phyloP scores from a whole-genome alignment of 2,113 vertebrate genomes.

The Corydoras maculifer region DNA sequence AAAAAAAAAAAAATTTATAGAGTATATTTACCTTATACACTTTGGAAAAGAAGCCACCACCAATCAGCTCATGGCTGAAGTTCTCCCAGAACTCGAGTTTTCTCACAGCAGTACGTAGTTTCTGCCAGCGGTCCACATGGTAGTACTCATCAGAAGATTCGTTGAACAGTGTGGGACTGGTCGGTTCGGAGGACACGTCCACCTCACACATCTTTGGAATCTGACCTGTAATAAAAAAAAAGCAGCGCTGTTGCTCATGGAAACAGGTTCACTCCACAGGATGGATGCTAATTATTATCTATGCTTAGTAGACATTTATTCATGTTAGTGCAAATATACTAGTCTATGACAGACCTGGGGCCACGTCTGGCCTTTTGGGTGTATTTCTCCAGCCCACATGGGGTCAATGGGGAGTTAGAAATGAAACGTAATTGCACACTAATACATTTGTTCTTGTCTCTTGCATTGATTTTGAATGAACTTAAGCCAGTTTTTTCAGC shows the following conservation, averaged over 20 bases:
- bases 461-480: no score
- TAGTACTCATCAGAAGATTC: conserved; percentile 73
- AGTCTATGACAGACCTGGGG: no score
- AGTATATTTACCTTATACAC: conserved; percentile 73
- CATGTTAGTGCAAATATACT: no score
- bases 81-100: conserved; percentile 87
- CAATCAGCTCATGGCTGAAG: conserved; percentile 73
- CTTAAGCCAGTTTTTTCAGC: no score
- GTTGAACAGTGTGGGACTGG: conserved; percentile 61
- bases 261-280: background rate
- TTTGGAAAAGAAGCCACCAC: conserved; percentile 81
- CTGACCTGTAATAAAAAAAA: conserved; percentile 48
- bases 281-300: no score
- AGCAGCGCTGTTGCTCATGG: background rate
- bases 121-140: conserved; percentile 78
- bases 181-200: conserved; percentile 62
- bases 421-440: no score
- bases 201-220: conserved; percentile 69
- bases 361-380: no score
- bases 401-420: no score
- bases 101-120: conserved; percentile 73
- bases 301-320: no score
- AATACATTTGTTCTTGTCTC: no score
- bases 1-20: no score
- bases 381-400: no score